Base-by-base conservation (phyloP, 2,797 vertebrate species). In the Sebastes vulpes region DNA sequence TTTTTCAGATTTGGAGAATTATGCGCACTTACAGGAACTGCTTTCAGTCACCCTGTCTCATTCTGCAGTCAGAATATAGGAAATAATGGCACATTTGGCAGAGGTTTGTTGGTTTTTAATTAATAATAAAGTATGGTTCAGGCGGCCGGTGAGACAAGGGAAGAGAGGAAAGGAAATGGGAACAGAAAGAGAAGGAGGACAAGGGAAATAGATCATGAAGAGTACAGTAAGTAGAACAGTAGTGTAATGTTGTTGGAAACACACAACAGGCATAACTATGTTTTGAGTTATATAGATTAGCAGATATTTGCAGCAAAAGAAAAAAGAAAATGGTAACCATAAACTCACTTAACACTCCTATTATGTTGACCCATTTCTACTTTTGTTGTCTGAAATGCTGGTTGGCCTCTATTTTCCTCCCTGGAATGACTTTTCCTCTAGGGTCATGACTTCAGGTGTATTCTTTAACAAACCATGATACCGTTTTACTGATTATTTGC, bases 41-140 rank as follows among this genome's bases (percentile, higher is more conserved):
- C 74, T 72, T 83, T 31, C 42, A 54, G 28, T 57, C 74, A 38
- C 67, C 18, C 42, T 25, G 57, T 25, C 16, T 72, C 21, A 65
- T 26, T 75, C 18, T 72, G 31, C 32, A 68, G 59, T 71, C 29
- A 42, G 54, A 65, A 20, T 58, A 21, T 26, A 21, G n/a, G 50
- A 74, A 77, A 77, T 74, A 77, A 79, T 74, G 56, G 79, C 25
- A 54, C 32, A 53, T 29, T 21, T 74, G 57, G 69, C 35, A 68
- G 61, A 74, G 46, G 32, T 35, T 60, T 71, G 66, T 53, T 53
- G 31, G 6, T 66, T 53, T 75, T 4, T 65, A 31, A 77, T 79
- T 52, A 60, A 60, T 81, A 65, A 81, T 77, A 29, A 54, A 59
- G 26, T 10, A 20, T 9, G 21, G n/a, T 46, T 63, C 14, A 42